Evolutionary conservation across 2,888 invertebrate species (phyloP).

Genomic region (Philaethria dido): DNA sequence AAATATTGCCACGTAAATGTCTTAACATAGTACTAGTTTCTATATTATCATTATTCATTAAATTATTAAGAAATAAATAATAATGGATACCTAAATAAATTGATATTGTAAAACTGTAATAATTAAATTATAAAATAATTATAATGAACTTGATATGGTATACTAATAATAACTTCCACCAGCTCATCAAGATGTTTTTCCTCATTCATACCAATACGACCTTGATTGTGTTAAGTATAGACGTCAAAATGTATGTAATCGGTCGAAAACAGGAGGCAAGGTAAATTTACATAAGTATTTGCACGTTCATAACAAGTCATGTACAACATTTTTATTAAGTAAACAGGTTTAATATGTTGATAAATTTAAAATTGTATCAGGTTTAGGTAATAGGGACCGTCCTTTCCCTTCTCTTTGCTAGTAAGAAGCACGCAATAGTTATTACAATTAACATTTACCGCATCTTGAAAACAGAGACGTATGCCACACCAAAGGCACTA

Average conservation of each 20-base stretch:
- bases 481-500: background rate
- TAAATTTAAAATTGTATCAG: background rate
- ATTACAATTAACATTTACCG: no score
- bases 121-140: background rate
- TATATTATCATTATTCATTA: background rate
- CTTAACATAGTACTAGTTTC: background rate
- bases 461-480: background rate
- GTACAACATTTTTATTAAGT: conserved; percentile 1
- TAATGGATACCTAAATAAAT: no score
- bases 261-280: conserved; percentile 48
- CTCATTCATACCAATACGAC: conserved; percentile 83
- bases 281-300: conserved; percentile 17
- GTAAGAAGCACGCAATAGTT: background rate
- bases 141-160: background rate
- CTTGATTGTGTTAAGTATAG: conserved; percentile 78
- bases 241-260: conserved; percentile 66
- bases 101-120: no score
- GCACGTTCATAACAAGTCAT: background rate
- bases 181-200: conserved; percentile 77
- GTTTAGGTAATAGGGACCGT: no score
- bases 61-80: no score
- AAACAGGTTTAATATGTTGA: background rate
- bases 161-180: conserved; percentile 32
- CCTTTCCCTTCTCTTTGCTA: background rate
- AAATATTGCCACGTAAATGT: conserved; percentile 58